phyloP scores from a whole-genome alignment of 2,113 vertebrate genomes.

The Heterotilapia buettikoferi region DNA sequence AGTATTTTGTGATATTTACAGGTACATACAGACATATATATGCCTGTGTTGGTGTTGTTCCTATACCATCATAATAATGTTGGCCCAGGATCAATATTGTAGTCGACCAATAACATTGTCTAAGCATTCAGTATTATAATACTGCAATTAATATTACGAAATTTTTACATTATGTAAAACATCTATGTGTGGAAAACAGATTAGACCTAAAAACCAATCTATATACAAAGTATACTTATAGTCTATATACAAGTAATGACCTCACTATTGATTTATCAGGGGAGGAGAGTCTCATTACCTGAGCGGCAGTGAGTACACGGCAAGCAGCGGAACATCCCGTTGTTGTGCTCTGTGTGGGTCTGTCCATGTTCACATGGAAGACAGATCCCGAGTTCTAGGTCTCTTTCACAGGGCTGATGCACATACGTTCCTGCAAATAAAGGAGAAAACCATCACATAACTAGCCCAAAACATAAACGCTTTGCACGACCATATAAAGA shows the following conservation, averaged over 20 bases:
- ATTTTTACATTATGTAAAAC: not conserved
- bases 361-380: constrained; percentile 57
- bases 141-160: not conserved
- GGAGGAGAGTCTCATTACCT: constrained; percentile 41
- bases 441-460: not conserved
- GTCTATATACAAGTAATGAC: not conserved
- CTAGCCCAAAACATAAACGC: not conserved
- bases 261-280: not conserved
- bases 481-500: not conserved
- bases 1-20: not conserved
- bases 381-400: constrained; percentile 57
- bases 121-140: not conserved
- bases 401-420: constrained; percentile 51
- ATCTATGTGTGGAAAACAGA: not conserved
- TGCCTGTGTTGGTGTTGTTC: not conserved
- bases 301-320: constrained; percentile 71
- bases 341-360: constrained; percentile 74
- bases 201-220: not conserved
- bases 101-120: not conserved
- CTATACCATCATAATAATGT: not conserved
- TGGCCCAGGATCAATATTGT: not conserved
- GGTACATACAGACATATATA: not conserved
- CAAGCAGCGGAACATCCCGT: constrained; percentile 74
- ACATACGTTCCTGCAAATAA: constrained; percentile 66
- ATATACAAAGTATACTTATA: not conserved